Base-by-base conservation (phyloP, 2,113 vertebrate genomes). In the Leuciscus idus region DNA sequence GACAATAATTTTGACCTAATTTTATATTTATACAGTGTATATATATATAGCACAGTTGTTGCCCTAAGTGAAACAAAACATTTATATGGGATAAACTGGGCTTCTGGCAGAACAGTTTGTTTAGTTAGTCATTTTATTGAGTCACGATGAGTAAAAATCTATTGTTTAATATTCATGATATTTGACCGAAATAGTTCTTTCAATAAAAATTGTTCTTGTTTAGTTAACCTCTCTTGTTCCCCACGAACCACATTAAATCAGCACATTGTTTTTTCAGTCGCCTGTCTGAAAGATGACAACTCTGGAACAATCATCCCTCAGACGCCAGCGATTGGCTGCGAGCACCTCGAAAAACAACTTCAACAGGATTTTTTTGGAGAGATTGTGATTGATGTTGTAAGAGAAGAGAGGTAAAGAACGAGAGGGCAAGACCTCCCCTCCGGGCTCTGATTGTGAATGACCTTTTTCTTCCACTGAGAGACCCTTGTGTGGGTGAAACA, bases 381-480 rank as follows among this genome's bases (percentile, higher is more conserved):
- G 90, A 91, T 91, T 93, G 90, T 90, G 87, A 92, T 90, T 92
- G 92, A 93, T 91, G 74, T 59, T 62, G 48, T 57, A 55, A 70
- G 79, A 62, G 82, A 55, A n/a, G 84, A 64, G 84, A 86, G 81
- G 81, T 86, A 79, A 88, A 89, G 88, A 81, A 82, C 75, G 85
- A 87, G 90, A 89, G 89, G 90, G 89, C 85, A 81, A 88, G 83
- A 57, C 84, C 91, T 89, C 91, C 89, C 84, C 86, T 87, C 91
- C 91, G 92, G 91, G 89, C 87, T 86, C 86, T 89, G 92, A 93
- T 92, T 91, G 91, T 94, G 92, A 93, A 93, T 92, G 92, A 93
- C 92, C 91, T 93, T 94, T 92, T 93, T 92, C 90, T 93, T 93
- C 90, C 39, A n/a, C 92, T 93, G 92, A 93, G 93, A 91, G 90